Conservation (phyloP, 2,797 vertebrate species). For the Lacerta agilis region DNA sequence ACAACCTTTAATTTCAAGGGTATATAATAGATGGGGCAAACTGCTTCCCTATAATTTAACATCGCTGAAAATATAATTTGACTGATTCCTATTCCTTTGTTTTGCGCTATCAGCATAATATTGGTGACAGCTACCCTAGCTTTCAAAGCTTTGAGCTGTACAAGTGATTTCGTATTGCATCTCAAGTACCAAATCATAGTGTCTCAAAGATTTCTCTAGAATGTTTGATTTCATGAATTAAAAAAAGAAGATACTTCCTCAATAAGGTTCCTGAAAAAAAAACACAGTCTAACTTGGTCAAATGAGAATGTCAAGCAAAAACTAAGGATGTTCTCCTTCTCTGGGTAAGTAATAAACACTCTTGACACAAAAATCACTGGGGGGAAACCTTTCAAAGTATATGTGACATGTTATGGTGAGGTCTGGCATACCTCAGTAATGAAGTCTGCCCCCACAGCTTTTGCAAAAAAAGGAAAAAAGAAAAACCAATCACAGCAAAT, state of each 20-base stretch:
- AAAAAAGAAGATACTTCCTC: background rate
- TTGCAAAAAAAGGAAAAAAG: background rate
- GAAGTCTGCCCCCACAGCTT: background rate
- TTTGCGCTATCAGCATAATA: conserved; percentile 3
- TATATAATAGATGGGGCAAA: background rate
- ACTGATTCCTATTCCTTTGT: conserved; percentile 3
- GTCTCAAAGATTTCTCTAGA: background rate
- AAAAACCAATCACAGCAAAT: background rate
- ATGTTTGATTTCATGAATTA: background rate
- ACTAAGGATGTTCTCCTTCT: background rate
- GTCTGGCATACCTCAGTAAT: background rate
- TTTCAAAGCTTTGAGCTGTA: conserved; percentile 2
- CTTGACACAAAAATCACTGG: background rate
- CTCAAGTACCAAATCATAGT: background rate
- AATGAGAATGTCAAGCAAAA: background rate
- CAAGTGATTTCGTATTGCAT: fast-evolving
- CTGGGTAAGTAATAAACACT: background rate
- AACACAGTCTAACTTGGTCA: background rate
- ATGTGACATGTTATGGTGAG: background rate
- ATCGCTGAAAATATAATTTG: conserved; percentile 44
- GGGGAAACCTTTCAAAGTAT: background rate
- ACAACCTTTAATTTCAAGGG: conserved; percentile 2
- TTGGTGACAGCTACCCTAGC: background rate
- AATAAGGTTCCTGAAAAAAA: background rate
- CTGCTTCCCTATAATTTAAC: conserved; percentile 27